phyloP scores from a whole-genome alignment of 2,113 vertebrate genomes.

The Murina feae region DNA sequence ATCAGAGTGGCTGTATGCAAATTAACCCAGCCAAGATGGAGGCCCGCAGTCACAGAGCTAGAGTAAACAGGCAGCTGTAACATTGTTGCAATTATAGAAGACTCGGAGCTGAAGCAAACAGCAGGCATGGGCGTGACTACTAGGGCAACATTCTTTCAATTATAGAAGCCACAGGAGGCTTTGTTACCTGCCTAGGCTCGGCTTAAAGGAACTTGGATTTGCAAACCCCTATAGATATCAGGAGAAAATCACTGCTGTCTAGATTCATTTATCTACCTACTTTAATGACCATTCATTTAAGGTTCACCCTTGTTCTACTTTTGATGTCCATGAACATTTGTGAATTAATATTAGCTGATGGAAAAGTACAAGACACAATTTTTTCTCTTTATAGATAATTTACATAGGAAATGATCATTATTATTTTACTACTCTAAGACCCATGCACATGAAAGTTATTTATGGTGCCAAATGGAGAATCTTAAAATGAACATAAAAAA shows the following conservation, averaged over 20 bases:
- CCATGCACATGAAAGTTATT: background rate
- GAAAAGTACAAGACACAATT: background rate
- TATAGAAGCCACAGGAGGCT: too few species aligned
- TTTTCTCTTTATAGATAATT: background rate
- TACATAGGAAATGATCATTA: background rate
- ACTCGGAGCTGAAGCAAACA: too few species aligned
- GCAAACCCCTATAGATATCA: background rate
- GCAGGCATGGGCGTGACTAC: too few species aligned
- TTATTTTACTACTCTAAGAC: background rate
- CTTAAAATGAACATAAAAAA: background rate
- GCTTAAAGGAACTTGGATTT: background rate
- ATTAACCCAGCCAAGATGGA: too few species aligned
- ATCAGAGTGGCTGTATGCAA: too few species aligned
- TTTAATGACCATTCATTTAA: background rate
- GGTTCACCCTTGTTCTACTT: background rate
- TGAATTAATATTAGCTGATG: background rate
- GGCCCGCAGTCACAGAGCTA: too few species aligned
- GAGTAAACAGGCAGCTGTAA: too few species aligned
- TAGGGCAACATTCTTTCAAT: too few species aligned
- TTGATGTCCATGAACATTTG: background rate
- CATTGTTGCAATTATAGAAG: too few species aligned
- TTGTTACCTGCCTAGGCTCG: too few species aligned
- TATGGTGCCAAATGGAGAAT: background rate
- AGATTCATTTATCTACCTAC: background rate
- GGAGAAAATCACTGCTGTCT: background rate